These are phyloP conservation scores for Papilio polyxenes DNA, from an alignment of 1,140 invertebrate genomes.

Conservation along the genomic window DNA sequence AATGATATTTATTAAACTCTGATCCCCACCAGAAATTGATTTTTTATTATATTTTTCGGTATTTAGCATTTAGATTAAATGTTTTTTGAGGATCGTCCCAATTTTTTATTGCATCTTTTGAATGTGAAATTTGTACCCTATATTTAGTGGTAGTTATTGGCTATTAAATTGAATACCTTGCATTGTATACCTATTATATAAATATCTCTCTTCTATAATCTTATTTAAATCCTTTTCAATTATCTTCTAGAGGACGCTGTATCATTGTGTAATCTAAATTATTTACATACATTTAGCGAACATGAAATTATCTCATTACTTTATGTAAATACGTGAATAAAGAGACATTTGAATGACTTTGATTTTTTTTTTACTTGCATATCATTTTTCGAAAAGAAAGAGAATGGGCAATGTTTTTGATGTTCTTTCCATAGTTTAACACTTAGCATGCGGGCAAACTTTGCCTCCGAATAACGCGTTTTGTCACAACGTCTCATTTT, in stretches of 20 bases:
- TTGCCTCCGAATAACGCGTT: too few relatives aligned
- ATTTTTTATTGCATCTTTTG: slow-evolving; percentile 34
- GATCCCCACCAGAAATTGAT: not conserved
- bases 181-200: slow-evolving; percentile 49
- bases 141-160: slow-evolving; percentile 61
- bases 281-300: slow-evolving; percentile 68
- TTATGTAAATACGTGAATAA: slow-evolving; percentile 76
- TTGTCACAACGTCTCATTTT: too few relatives aligned
- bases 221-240: slow-evolving; percentile 33
- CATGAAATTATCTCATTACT: slow-evolving; percentile 70
- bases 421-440: too few relatives aligned
- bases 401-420: too few relatives aligned
- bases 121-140: slow-evolving; percentile 42
- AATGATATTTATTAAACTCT: slow-evolving; percentile 26
- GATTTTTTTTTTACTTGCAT: slow-evolving; percentile 44
- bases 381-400: too few relatives aligned
- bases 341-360: slow-evolving; percentile 63
- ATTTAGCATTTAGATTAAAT: slow-evolving; percentile 10
- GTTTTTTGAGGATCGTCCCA: slow-evolving; percentile 44
- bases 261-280: slow-evolving; percentile 66
- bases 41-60: slow-evolving; percentile 19
- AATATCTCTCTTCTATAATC: slow-evolving; percentile 25
- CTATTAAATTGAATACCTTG: slow-evolving; percentile 53
- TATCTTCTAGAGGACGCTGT: not conserved
- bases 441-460: too few relatives aligned